These are phyloP conservation scores for Smithornis capensis DNA, from an alignment of 2,113 vertebrate genomes.

Conservation along the genomic window DNA sequence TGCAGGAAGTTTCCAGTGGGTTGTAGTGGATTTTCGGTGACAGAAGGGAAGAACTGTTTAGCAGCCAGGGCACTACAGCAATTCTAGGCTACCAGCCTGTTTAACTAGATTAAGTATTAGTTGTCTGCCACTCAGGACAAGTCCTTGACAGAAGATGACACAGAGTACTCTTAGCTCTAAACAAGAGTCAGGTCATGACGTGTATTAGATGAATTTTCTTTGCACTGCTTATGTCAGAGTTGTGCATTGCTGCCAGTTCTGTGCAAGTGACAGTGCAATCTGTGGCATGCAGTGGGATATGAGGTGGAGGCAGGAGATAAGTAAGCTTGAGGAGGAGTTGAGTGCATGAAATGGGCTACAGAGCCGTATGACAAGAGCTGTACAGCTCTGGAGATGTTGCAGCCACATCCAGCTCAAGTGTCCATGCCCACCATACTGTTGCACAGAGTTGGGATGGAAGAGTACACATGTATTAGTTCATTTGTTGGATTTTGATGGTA, in stretches of 20 bases:
- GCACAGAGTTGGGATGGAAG: background rate
- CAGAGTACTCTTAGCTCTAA: background rate
- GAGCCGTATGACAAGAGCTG: background rate
- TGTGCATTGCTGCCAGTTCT: rapidly evolving
- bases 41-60: background rate
- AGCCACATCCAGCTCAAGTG: background rate
- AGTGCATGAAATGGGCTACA: background rate
- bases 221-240: background rate
- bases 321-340: background rate
- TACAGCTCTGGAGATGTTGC: background rate
- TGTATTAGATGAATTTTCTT: background rate
- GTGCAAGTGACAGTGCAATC: rapidly evolving
- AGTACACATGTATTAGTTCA: background rate
- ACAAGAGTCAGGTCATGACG: background rate
- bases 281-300: background rate
- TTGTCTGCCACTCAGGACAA: background rate
- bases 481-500: background rate
- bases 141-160: background rate
- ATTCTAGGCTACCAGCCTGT: background rate
- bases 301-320: background rate
- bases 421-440: background rate
- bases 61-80: background rate
- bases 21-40: background rate
- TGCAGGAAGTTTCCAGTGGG: background rate
- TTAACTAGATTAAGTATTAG: background rate